These are phyloP conservation scores for Sylvietta virens DNA, from an alignment of 2,113 vertebrate species.

Conservation along the genomic window DNA sequence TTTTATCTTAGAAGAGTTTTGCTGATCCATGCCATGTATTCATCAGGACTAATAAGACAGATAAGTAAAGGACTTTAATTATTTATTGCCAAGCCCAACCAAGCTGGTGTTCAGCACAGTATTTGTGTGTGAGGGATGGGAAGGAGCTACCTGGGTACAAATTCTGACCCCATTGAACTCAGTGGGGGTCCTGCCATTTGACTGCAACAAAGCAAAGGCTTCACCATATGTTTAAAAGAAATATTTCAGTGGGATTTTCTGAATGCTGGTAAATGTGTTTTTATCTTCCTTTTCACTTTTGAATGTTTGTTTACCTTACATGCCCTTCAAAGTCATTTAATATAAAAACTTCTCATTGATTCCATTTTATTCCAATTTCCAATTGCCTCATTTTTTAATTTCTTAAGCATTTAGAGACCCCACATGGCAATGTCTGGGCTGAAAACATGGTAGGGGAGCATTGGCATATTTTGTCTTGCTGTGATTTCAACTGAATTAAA, in stretches of 20 bases:
- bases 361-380: not conserved
- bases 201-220: not conserved
- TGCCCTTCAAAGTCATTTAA: not conserved
- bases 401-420: not conserved
- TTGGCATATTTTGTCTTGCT: not conserved
- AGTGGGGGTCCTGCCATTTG: not conserved
- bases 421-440: not conserved
- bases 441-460: not conserved
- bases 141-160: not conserved
- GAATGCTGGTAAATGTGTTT: not conserved
- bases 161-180: not conserved
- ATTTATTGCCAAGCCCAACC: not conserved
- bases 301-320: not conserved
- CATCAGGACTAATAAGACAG: slow-evolving; percentile 24
- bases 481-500: slow-evolving; percentile 24
- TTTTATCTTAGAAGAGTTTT: not conserved
- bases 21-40: not conserved
- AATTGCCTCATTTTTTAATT: not conserved
- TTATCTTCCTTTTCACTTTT: not conserved
- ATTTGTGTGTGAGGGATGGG: not conserved
- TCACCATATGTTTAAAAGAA: not conserved
- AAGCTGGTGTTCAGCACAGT: not conserved
- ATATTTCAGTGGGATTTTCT: not conserved
- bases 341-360: not conserved
- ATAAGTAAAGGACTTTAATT: slow-evolving; percentile 25